These are phyloP conservation scores for Apis mellifera DNA, from an alignment of 1,140 invertebrate species.

Conservation along the genomic window Amel_HAv3.1 CM009943.2:481001-481500, in stretches of 20 bases:
- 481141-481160: conserved; percentile 8
- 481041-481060: neutral
- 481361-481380: neutral
- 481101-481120: conserved; percentile 1
- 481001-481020: neutral
- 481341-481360: neutral
- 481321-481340: neutral
- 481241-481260: neutral
- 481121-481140: conserved; percentile 13
- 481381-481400: neutral
- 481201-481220: conserved; percentile 6
- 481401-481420: neutral
- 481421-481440: neutral
- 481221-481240: neutral
- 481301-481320: neutral
- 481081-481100: neutral
- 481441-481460: conserved; percentile 1
- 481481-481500: neutral
- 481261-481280: neutral
- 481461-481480: neutral
- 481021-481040: neutral
- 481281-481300: neutral
- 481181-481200: neutral
- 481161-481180: conserved; percentile 10
- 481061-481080: neutral